Conservation (phyloP, 2,888 invertebrate genomes). For the Drosophila paranaensis region DNA sequence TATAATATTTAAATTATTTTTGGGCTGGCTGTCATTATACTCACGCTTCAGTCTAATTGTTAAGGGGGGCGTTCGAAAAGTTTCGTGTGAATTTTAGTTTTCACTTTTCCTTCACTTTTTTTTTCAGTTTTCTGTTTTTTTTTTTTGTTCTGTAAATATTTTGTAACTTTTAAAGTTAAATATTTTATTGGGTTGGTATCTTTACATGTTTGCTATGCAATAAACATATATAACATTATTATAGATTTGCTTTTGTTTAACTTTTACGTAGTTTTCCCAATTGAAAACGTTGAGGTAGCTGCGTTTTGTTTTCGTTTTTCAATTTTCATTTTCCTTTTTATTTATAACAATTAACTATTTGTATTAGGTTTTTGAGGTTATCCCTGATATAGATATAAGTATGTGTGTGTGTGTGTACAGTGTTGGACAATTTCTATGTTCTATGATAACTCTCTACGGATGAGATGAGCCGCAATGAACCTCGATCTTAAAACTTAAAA, state of each 20-base stretch:
- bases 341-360: conserved; percentile 35
- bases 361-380: conserved; percentile 36
- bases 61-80: conserved; percentile 16
- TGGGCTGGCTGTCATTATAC: conserved; percentile 32
- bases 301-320: conserved; percentile 49
- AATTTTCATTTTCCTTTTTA: not conserved
- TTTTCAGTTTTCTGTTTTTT: conserved; percentile 11
- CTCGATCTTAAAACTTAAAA: conserved; percentile 33
- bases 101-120: not conserved
- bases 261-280: conserved; percentile 47
- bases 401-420: conserved; percentile 13
- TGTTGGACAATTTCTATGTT: conserved; percentile 33
- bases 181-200: conserved; percentile 52
- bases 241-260: conserved; percentile 44
- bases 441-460: conserved; percentile 28
- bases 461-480: conserved; percentile 28
- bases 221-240: conserved; percentile 67
- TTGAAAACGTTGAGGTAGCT: conserved; percentile 70
- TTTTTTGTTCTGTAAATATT: conserved; percentile 53
- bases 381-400: conserved; percentile 59
- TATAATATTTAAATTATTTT: conserved; percentile 20
- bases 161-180: conserved; percentile 72
- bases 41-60: conserved; percentile 66
- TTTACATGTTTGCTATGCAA: conserved; percentile 74
- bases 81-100: conserved; percentile 1